Evolutionary conservation across 64 coral and sea anemone genomes (phyloP).

Genomic region (Anthopleura sola): DNA sequence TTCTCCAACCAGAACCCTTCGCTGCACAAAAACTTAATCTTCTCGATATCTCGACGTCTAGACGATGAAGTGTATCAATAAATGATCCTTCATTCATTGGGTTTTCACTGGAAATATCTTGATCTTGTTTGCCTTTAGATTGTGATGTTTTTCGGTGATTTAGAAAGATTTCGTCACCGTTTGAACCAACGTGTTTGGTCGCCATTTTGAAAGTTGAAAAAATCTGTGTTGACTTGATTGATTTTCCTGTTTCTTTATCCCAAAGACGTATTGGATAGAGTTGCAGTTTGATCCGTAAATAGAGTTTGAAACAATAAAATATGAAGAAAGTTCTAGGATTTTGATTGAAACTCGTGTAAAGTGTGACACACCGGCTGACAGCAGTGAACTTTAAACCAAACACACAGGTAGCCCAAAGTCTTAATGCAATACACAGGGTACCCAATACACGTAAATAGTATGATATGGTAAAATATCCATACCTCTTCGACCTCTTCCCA

Average conservation of each 20-base stretch:
- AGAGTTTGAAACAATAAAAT: background rate
- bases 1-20: constrained; percentile 50
- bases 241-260: background rate
- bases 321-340: background rate
- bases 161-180: background rate
- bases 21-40: constrained; percentile 69
- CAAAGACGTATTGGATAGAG: background rate
- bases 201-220: background rate
- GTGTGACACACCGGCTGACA: no score
- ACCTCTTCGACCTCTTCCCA: no score
- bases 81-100: background rate
- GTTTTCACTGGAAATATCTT: background rate
- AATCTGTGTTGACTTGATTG: background rate
- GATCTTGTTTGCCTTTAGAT: background rate
- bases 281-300: background rate
- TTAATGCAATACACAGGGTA: background rate
- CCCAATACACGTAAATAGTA: background rate
- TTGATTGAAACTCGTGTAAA: background rate
- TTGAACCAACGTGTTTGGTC: background rate
- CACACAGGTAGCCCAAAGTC: background rate
- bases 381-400: background rate
- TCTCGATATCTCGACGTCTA: constrained; percentile 69
- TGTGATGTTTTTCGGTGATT: background rate
- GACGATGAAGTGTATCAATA: constrained; percentile 28
- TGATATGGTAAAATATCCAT: background rate